Evolutionary conservation across 2,797 vertebrate species (phyloP), one percentile per base, ranked within the genome.

Genomic region (Poecilia velifera): DNA sequence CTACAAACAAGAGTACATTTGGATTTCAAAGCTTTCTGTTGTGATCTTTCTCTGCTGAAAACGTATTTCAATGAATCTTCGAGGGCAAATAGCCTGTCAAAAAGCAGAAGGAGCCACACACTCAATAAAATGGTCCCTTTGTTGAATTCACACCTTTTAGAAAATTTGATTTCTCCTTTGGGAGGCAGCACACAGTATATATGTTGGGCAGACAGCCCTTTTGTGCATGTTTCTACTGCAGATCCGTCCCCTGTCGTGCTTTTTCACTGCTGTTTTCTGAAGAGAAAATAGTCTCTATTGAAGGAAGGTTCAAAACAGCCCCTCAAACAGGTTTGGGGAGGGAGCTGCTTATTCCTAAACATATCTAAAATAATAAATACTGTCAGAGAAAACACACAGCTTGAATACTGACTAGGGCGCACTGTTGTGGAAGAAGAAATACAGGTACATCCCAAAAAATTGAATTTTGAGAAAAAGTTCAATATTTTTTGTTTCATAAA

Each of bases 101-200:
- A 46, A 76, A 59, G 39, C 16, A 73, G 31, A 43, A 74, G 36
- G 64, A 41, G 39, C 36, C 64, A 39, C 20, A 13, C 9, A 68
- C 20, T 41, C 80, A 18, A 74, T 87, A 73, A 71, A 76, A 71
- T 25, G 1, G 13, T 79, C 46, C 81, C 47, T 84, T 74, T 77
- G 76, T 80, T 75, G 64, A 57, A 55, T 41, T 82, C 66, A 71
- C 57, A 81, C 71, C 76, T 79, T 87, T 28, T 68, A 34, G 12
- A n/a, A 13, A 70, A 14, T 53, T 53, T 31, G 0, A 20, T 71
- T 70, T 77, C 7, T n/a, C 28, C 55, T 22, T 34, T 14, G 45
- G 57, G 18, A 76, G 45, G 28, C 6, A 4, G 36, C 47, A 73
- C 64, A 77, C 18, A 70, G 45, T 53, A 16, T 51, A 25, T 51